phyloP scores from a whole-genome alignment of 2,797 vertebrate species.

The Anniella stebbinsi region DNA sequence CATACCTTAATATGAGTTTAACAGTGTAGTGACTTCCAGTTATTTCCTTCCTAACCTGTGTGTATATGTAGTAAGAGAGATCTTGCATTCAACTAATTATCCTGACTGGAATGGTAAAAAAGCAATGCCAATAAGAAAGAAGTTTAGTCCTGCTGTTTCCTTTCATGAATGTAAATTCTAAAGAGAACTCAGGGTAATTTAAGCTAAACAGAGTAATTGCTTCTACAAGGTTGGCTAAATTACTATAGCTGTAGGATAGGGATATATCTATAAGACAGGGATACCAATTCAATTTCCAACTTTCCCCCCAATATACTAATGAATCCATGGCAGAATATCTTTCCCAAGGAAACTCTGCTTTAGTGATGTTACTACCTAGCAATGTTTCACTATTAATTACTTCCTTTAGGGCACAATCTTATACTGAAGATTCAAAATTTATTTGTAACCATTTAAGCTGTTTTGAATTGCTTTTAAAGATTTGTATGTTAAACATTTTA shows the following conservation, averaged over 20 bases:
- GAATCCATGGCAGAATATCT: conserved; percentile 45
- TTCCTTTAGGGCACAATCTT: too few species aligned
- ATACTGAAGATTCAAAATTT: too few species aligned
- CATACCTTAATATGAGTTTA: conserved; percentile 30
- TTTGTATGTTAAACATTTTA: too few species aligned
- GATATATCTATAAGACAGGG: not conserved
- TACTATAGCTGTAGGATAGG: not conserved
- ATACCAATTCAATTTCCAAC: conserved; percentile 61
- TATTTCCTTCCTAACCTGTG: conserved; percentile 45
- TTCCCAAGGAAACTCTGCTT: conserved; percentile 59
- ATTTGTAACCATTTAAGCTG: too few species aligned
- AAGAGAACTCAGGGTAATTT: conserved; percentile 57
- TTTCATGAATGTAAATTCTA: conserved; percentile 64
- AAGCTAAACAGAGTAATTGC: conserved; percentile 57
- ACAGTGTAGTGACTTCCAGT: conserved; percentile 62
- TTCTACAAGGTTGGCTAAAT: conserved; percentile 41
- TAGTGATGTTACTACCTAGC: not conserved
- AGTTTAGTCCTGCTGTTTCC: conserved; percentile 58
- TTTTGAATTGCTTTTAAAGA: too few species aligned
- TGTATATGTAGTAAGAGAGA: conserved; percentile 45
- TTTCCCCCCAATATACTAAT: conserved; percentile 67
- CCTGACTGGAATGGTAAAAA: conserved; percentile 65
- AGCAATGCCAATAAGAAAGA: conserved; percentile 67
- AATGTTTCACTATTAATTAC: too few species aligned
- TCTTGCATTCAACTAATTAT: conserved; percentile 65